Conservation (phyloP, 2,797 vertebrate species). For the Remorina albescens region DNA sequence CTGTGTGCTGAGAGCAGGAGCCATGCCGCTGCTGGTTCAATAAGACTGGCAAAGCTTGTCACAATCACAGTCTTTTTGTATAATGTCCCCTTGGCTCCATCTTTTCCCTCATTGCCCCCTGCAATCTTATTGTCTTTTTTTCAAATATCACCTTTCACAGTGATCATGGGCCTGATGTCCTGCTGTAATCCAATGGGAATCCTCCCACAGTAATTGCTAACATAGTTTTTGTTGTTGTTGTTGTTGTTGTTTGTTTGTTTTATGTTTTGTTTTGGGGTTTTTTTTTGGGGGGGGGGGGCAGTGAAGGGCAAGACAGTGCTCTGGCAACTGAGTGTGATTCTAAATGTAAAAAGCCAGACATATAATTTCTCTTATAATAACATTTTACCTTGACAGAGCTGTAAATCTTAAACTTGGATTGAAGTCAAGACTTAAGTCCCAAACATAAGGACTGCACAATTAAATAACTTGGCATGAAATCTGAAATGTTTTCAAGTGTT, state of each 20-base stretch:
- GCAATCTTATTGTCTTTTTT: slow-evolving; percentile 26
- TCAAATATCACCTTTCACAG: slow-evolving; percentile 29
- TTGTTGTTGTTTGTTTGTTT: no score
- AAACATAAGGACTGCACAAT: neutral
- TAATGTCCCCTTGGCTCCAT: slow-evolving; percentile 12
- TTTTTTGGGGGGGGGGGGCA: no score
- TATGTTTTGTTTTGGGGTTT: no score
- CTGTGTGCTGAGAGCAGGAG: slow-evolving; percentile 63
- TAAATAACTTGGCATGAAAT: neutral
- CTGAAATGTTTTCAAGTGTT: neutral
- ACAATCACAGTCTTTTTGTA: slow-evolving; percentile 36
- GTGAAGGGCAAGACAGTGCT: neutral
- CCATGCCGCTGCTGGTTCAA: slow-evolving; percentile 45
- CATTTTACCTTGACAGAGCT: neutral
- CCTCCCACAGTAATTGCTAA: slow-evolving; percentile 32
- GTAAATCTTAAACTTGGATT: neutral
- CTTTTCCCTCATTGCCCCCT: neutral
- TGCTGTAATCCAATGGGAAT: slow-evolving; percentile 23
- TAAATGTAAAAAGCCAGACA: slow-evolving; percentile 14
- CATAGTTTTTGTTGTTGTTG: neutral
- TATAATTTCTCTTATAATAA: slow-evolving; percentile 68
- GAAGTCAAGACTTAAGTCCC: neutral
- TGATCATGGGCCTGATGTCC: neutral
- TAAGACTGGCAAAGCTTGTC: slow-evolving; percentile 53
- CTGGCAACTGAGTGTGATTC: neutral